phyloP scores from a whole-genome alignment of 2,888 invertebrate species.

The Chloromyia formosa region DNA sequence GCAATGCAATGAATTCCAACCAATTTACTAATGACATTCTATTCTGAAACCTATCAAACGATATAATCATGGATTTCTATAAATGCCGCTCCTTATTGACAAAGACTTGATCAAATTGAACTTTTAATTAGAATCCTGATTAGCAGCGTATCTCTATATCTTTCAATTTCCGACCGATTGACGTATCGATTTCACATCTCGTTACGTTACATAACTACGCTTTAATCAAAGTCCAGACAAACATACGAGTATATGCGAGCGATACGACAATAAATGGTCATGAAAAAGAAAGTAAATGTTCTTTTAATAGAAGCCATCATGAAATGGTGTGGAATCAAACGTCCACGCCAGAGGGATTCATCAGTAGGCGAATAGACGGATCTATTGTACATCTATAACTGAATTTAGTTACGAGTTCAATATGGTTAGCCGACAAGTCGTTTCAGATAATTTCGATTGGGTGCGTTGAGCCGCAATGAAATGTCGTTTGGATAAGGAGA shows the following conservation, averaged over 20 bases:
- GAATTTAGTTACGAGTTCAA: too few species aligned
- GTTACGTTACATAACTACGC: constrained; percentile 1
- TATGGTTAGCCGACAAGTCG: not conserved
- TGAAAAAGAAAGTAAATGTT: constrained; percentile 1
- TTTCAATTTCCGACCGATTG: constrained; percentile 26
- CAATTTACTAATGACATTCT: not conserved
- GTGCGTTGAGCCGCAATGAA: not conserved
- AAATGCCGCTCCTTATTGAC: constrained; percentile 1
- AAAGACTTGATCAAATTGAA: not conserved
- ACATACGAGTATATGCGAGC: not conserved
- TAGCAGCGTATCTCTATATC: constrained; percentile 12
- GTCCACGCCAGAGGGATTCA: not conserved
- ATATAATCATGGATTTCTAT: constrained; percentile 1
- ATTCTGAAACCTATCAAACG: constrained; percentile 5
- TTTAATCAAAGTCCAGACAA: constrained; percentile 6
- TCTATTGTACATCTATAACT: too few species aligned
- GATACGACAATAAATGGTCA: not conserved
- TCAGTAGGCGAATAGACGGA: too few species aligned
- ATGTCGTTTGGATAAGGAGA: not conserved
- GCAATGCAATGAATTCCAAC: not conserved
- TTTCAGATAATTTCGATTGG: not conserved
- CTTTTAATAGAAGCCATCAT: constrained; percentile 7
- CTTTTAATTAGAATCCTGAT: constrained; percentile 37
- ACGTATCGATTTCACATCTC: constrained; percentile 30
- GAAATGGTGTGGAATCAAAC: not conserved